Percentiles rank a stretch among this genome's conserved stretches.
Conservation (phyloP, 2,797 vertebrate genomes). For the Hydrophis major region DNA sequence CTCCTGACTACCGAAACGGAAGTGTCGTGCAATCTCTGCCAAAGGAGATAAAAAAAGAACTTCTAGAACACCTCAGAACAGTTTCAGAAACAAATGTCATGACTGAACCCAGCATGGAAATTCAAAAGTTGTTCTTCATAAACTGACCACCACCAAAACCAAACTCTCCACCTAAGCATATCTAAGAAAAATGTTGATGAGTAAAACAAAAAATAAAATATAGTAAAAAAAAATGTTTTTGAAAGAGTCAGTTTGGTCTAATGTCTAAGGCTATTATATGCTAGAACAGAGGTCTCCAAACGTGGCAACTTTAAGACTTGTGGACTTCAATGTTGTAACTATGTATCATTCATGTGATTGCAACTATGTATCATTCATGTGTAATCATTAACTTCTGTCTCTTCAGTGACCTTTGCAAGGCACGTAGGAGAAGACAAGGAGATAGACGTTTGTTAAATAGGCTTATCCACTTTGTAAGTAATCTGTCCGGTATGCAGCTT, state of each 20-base stretch:
- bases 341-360: too few relatives aligned
- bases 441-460: too few relatives aligned
- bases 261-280: background rate
- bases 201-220: background rate
- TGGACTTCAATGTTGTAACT: too few relatives aligned
- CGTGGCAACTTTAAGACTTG: too few relatives aligned
- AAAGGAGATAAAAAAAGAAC: background rate
- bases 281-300: too few relatives aligned
- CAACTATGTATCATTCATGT: too few relatives aligned
- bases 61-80: background rate
- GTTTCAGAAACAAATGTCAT: background rate
- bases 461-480: too few relatives aligned
- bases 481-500: too few relatives aligned
- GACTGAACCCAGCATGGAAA: background rate
- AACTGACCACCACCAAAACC: background rate
- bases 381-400: too few relatives aligned
- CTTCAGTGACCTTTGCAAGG: too few relatives aligned
- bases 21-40: conserved; percentile 90
- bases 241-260: background rate
- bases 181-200: background rate
- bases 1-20: conserved; percentile 92
- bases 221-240: background rate
- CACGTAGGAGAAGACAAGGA: too few relatives aligned
- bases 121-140: background rate
- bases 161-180: background rate